phyloP scores from a whole-genome alignment of 1,140 invertebrate genomes.

The Steinernema feltiae region DNA sequence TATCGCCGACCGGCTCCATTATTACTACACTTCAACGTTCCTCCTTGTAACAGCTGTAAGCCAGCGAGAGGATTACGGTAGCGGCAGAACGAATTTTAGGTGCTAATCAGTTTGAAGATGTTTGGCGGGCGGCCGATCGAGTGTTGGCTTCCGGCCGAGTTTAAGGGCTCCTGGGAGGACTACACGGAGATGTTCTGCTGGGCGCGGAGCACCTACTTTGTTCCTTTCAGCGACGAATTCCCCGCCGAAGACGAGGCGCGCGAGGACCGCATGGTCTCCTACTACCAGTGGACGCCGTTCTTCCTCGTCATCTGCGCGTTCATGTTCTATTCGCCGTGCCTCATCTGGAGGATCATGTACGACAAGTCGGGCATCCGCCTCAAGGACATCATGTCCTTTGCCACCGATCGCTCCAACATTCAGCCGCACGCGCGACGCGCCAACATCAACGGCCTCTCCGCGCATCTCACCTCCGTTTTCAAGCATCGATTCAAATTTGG shows the following conservation, averaged over 20 bases:
- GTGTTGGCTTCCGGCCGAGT: slow-evolving; percentile 56
- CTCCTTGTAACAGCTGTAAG: slow-evolving; percentile 52
- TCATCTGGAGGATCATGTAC: slow-evolving; percentile 48
- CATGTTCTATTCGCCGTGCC: slow-evolving; percentile 54
- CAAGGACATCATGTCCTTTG: slow-evolving; percentile 53
- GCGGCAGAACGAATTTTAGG: slow-evolving; percentile 32
- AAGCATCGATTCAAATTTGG: slow-evolving; percentile 48
- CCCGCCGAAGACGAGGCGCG: slow-evolving; percentile 43
- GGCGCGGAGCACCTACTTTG: slow-evolving; percentile 52
- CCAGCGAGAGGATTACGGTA: slow-evolving; percentile 10
- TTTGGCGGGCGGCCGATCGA: slow-evolving; percentile 52
- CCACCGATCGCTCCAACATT: slow-evolving; percentile 52
- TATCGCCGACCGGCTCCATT: slow-evolving; percentile 52
- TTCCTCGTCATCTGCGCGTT: slow-evolving; percentile 57
- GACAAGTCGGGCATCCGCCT: slow-evolving; percentile 50
- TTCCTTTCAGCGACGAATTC: slow-evolving; percentile 44
- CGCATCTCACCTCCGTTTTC: slow-evolving; percentile 53
- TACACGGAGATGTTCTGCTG: slow-evolving; percentile 59
- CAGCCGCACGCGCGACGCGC: slow-evolving; percentile 43
- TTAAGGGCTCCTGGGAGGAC: slow-evolving; percentile 55
- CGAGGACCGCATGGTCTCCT: slow-evolving; percentile 50
- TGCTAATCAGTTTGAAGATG: slow-evolving; percentile 56
- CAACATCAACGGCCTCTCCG: slow-evolving; percentile 48
- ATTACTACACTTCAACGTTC: slow-evolving; percentile 55
- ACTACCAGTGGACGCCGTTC: slow-evolving; percentile 64